Conservation (phyloP, 2,797 vertebrate genomes). For the Pseudopleuronectes americanus region DNA sequence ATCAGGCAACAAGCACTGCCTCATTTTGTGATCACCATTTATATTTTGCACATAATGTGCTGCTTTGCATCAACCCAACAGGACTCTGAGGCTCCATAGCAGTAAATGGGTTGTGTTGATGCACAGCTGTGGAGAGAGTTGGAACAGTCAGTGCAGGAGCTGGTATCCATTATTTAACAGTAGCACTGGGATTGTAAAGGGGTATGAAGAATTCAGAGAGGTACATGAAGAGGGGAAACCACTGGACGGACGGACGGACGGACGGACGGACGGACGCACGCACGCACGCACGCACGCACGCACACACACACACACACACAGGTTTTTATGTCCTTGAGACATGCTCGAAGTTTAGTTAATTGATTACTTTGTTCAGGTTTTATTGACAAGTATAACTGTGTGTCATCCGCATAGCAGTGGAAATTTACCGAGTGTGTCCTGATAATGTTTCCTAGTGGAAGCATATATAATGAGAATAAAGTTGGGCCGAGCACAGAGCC, state of each 20-base stretch:
- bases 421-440: too few species aligned
- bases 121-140: constrained; percentile 9
- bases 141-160: constrained; percentile 27
- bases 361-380: too few species aligned
- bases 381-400: too few species aligned
- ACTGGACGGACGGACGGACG: background rate
- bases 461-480: too few species aligned
- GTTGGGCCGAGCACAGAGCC: too few species aligned
- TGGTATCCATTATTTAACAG: constrained; percentile 51
- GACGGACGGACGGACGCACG: background rate
- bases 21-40: background rate
- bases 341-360: too few species aligned
- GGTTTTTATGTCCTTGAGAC: too few species aligned
- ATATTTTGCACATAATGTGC: background rate
- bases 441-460: too few species aligned
- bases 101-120: too few species aligned
- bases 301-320: too few species aligned
- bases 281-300: background rate
- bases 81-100: too few species aligned
- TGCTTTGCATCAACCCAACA: background rate
- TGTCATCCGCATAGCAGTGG: too few species aligned
- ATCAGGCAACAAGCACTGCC: background rate
- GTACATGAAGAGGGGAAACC: constrained; percentile 30
- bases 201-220: constrained; percentile 45
- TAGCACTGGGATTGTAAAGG: constrained; percentile 27